Base-by-base conservation (phyloP, 2,888 invertebrate species). In the Athalia rosae region DNA sequence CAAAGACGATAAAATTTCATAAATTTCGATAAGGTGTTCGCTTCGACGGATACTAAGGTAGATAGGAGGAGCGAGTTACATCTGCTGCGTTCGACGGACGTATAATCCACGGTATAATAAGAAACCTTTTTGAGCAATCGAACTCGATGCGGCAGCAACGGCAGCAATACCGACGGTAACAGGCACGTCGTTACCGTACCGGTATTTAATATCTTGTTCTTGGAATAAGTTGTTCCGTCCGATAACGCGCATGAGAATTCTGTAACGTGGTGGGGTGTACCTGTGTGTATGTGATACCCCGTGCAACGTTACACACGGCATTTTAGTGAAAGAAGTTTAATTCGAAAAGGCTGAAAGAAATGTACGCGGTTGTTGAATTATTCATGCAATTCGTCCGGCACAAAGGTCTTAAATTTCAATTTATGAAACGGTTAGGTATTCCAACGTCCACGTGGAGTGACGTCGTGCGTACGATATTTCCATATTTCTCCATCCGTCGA, bases 341-440 rank as follows among this genome's bases (percentile, higher is more conserved):
- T 71, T 71, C 71, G 71, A 71, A 59, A 71, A 71, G 45, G 67
- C 67, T 53, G 67, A 67, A 67, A 67, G 67, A 71, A 58, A 71
- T 71, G 13, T n/a, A 71, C 47, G 61, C 56, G 56, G n/a, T 61
- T 61, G 48, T 59, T 74, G 74, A 74, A 74, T 74, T 48, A 74
- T 74, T 74, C 74, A 74, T 62, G 74, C 74, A 62, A 74, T 61
- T 74, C 74, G 61, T 50, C 58, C 48, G 48, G 62, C 62, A 62
- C 59, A 74, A 74, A 74, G 61, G 74, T 74, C 61, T 74, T 87
- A 87, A 86, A 87, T 87, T 87, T 84, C 86, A 87, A 87, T 87
- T 87, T 87, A 87, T 85, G 86, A 86, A 87, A 87, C 85, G 86
- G 87, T 87, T 87, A 83, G 85, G 82, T 83, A 74, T 79, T 80